Base-by-base conservation (phyloP, 2,113 vertebrate species). In the Grantiella picta region DNA sequence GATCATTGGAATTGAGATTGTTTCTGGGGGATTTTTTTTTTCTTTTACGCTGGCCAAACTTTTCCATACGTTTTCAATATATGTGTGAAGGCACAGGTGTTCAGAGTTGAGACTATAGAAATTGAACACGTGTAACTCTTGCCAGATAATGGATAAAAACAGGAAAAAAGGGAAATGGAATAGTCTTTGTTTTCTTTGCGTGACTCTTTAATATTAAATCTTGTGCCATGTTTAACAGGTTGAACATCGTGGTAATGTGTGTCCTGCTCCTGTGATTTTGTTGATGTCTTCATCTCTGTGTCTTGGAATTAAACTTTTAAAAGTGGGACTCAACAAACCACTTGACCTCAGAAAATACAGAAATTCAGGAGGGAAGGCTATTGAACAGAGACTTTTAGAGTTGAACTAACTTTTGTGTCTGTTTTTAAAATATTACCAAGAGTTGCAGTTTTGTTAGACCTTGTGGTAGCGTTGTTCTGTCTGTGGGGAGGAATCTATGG, bases 181-280 rank as follows among this genome's bases (percentile, higher is more conserved):
- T 59, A 40, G 50, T 25, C 24, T 65, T 60, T 71, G 22, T 73
- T 69, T 85, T 44, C 38, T 81, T 21, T 36, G 2, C 10, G 28
- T 54, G 47, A 52, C 60, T 72, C n/a, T 90, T 35, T 9, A 40
- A 14, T 63, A 14, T 35, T 27, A 44, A 38, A 73, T 40, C 75
- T 81, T 7, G 1, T 70, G 7, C 19, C 0, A 0, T 4, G 9
- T 35, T 69, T 53, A 31, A 33, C 36, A 86, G 76, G 42, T 76
- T 0, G 0, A 65, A 29, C 2, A 2, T 27, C 8, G 1, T 27
- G 23, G 19, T 73, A 64, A 35, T 23, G 11, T 28, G 9, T 44
- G 0, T 86, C 68, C 44, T 1, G 1, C 21, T 75, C 29, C 33
- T 94, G 61, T 76, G 71, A n/a, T 25, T 88, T 23, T 9, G 2